A percentile compares a stretch with the other conserved stretches of the same genome.
Evolutionary conservation across 2,888 invertebrate species (phyloP).

Genomic region (Colletes collaris): DNA sequence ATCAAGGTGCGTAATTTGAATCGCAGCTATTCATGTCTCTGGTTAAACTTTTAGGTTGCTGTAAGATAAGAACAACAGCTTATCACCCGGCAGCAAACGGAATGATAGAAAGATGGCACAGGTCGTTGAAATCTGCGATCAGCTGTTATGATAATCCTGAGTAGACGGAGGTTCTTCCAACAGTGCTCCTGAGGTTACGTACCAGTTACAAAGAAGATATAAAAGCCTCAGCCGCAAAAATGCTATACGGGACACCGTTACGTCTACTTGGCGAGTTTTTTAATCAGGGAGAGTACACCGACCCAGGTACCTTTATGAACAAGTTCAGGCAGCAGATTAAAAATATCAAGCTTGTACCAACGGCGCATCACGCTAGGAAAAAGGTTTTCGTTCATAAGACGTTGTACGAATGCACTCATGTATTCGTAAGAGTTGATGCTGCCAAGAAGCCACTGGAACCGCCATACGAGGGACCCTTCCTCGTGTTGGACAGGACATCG

Average conservation of each 20-base stretch:
- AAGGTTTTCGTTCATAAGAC: background rate
- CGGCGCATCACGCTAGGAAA: background rate
- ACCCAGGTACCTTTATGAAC: background rate
- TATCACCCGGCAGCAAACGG: background rate
- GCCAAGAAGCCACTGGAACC: background rate
- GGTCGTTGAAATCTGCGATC: background rate
- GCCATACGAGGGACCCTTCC: constrained; percentile 24
- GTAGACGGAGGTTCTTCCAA: background rate
- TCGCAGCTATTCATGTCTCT: background rate
- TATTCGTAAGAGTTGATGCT: constrained; percentile 17
- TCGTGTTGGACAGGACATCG: too few relatives aligned
- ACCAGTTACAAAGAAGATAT: background rate
- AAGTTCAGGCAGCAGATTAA: background rate
- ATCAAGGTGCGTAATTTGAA: background rate
- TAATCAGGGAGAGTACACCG: background rate
- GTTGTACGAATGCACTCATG: constrained; percentile 15
- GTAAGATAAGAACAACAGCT: background rate
- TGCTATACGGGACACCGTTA: background rate
- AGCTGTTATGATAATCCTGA: background rate
- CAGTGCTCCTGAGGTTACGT: background rate
- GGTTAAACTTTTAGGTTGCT: background rate
- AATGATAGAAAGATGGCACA: background rate
- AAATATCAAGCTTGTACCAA: background rate
- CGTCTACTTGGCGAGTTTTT: background rate
- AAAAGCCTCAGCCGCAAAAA: background rate